Evolutionary conservation across 2,797 vertebrate species (phyloP), one percentile per base, ranked within the genome.

Genomic region (Ispidina lecontei): DNA sequence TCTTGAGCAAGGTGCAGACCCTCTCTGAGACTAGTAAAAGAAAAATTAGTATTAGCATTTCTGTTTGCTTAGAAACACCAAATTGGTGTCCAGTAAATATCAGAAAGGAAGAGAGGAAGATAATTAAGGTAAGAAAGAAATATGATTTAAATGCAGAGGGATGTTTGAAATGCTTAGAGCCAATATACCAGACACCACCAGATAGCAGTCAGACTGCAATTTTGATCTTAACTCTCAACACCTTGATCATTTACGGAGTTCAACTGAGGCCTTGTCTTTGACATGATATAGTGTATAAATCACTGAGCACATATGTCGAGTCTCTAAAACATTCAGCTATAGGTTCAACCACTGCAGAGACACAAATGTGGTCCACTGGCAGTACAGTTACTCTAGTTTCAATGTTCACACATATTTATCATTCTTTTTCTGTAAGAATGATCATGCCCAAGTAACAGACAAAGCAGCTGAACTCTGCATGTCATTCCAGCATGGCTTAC

Each of bases 361-460:
- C 19, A 67, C 6, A 84, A 63, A 5, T 12, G 28, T 39, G 37
- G 37, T 39, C 37, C 86, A 52, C 22, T 14, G 9, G 67, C 54
- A 58, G 8, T 44, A 35, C 9, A 58, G 19, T 83, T 56, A 46
- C 21, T 65, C 33, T 12, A 39, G 4, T 21, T 69, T 29, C 26
- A 63, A 9, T 3, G 1, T 46, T 46, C 4, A 9, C 12, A 54
- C 0, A 6, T 15, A 41, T 39, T 56, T 33, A 33, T 4, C 37
- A 35, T 37, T 54, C 19, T 59, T 69, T 78, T 39, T 10, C 35
- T 12, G 3, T 16, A 56, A 60, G 21, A 78, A 46, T 18, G 33
- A 35, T 26, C 1, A 2, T 3, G 3, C 26, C 6, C 20, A 63
- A 35, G 14, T 60, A 65, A 49, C 0, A 77, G 10, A 51, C 25